Evolutionary conservation across 2,888 invertebrate genomes (phyloP).

Genomic region (Caenorhabditis zanzibari): DNA sequence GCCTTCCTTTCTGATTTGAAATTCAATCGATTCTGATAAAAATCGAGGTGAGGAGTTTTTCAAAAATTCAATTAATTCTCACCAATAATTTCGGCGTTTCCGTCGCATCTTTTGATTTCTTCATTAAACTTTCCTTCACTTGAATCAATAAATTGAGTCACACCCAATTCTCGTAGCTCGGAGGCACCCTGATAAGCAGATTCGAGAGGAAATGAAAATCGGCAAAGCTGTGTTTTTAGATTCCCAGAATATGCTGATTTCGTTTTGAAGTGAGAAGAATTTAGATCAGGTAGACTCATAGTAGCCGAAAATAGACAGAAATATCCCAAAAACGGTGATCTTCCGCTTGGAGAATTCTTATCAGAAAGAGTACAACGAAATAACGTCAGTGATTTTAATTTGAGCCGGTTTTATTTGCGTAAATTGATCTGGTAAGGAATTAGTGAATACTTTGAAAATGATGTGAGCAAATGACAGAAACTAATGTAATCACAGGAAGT

Average conservation of each 20-base stretch:
- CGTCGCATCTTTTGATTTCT: slow-evolving; percentile 79
- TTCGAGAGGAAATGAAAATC: slow-evolving; percentile 81
- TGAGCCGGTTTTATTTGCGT: neutral
- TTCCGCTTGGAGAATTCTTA: neutral
- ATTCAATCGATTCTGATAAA: slow-evolving; percentile 72
- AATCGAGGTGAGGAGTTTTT: neutral
- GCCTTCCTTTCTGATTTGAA: slow-evolving; percentile 71
- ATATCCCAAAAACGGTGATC: no score
- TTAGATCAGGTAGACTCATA: neutral
- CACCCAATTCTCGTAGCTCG: slow-evolving; percentile 79
- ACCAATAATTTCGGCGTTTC: slow-evolving; percentile 80
- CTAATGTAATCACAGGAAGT: neutral
- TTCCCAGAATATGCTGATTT: slow-evolving; percentile 79
- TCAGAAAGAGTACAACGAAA: neutral
- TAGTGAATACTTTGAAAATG: neutral
- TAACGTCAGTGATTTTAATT: slow-evolving; percentile 1
- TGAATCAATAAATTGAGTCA: slow-evolving; percentile 81
- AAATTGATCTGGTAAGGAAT: neutral
- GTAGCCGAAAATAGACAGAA: no score
- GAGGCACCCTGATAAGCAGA: slow-evolving; percentile 81
- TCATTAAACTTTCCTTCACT: slow-evolving; percentile 66
- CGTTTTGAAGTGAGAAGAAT: no score
- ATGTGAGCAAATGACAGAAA: neutral
- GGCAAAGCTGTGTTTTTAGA: slow-evolving; percentile 78
- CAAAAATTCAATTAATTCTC: slow-evolving; percentile 28